phyloP scores from a whole-genome alignment of 2,113 vertebrate species.

The Hippocampus mohnikei region DNA sequence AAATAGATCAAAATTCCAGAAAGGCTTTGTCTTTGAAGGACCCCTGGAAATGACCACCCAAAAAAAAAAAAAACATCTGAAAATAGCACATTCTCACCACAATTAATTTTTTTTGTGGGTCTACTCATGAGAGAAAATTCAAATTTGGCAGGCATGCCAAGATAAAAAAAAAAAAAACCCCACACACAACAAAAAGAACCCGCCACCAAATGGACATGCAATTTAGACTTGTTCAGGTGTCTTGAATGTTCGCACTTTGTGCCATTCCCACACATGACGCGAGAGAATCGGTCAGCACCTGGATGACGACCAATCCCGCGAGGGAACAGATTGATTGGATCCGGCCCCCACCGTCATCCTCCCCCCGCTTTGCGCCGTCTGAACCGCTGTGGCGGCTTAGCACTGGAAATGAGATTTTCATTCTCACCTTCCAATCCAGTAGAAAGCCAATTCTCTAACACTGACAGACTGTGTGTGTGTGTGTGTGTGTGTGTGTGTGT shows the following conservation, averaged over 20 bases:
- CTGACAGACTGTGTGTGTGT: constrained; percentile 14
- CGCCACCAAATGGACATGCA: background rate
- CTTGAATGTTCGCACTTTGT: background rate
- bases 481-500: constrained; percentile 5
- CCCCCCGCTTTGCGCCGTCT: constrained; percentile 19
- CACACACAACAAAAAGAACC: too few species aligned
- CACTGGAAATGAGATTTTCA: constrained; percentile 69
- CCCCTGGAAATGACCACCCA: background rate
- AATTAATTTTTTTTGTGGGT: background rate
- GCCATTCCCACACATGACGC: constrained; percentile 41
- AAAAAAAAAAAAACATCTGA: background rate
- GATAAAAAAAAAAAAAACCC: background rate
- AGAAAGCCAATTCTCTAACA: constrained; percentile 43
- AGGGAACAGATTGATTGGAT: constrained; percentile 59
- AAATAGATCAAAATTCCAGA: background rate
- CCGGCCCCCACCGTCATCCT: constrained; percentile 31
- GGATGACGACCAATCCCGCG: constrained; percentile 51
- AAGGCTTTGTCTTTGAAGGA: background rate
- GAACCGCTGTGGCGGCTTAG: constrained; percentile 42
- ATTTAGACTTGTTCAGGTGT: background rate
- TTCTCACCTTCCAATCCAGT: constrained; percentile 62
- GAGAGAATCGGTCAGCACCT: constrained; percentile 56
- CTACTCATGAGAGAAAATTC: background rate
- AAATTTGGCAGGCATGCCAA: background rate
- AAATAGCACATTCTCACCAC: background rate